A percentile compares a stretch with the other conserved stretches of the same genome.
These are phyloP conservation scores for Podotricha telesiphe DNA, from an alignment of 2,888 invertebrate species.

Conservation along the genomic window DNA sequence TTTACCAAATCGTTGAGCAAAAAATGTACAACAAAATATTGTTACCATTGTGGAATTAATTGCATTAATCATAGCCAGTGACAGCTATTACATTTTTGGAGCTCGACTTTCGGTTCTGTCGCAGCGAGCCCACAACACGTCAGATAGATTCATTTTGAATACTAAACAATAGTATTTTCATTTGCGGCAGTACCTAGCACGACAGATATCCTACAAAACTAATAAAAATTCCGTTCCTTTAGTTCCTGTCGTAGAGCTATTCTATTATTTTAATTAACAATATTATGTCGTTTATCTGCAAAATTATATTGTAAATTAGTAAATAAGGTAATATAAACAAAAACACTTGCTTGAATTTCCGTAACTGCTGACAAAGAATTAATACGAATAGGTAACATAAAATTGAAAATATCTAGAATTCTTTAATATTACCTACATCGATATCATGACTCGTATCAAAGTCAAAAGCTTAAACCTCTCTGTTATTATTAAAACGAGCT, in stretches of 20 bases:
- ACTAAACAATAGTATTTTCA: constrained; percentile 60
- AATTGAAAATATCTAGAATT: no score
- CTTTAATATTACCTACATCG: no score
- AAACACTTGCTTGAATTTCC: no score
- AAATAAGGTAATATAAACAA: no score
- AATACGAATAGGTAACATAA: no score
- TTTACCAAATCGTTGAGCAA: constrained; percentile 46
- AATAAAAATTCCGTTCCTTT: constrained; percentile 8
- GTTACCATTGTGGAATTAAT: constrained; percentile 80
- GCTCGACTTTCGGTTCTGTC: constrained; percentile 76
- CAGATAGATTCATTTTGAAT: constrained; percentile 62
- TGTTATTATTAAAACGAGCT: no score
- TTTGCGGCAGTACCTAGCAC: constrained; percentile 31
- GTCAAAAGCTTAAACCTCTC: no score
- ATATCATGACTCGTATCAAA: no score
- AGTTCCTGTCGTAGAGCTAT: constrained; percentile 3
- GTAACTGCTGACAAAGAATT: no score
- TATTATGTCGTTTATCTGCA: not conserved
- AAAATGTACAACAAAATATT: constrained; percentile 64
- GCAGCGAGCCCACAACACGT: constrained; percentile 56
- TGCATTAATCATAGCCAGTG: constrained; percentile 80
- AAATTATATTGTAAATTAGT: no score
- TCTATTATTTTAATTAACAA: constrained; percentile 12
- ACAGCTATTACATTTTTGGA: constrained; percentile 84
- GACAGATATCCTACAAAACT: constrained; percentile 20